Percentiles rank a stretch among this genome's conserved stretches.
Evolutionary conservation across 2,888 invertebrate genomes (phyloP).

Genomic region (Agriopis aurantiaria): DNA sequence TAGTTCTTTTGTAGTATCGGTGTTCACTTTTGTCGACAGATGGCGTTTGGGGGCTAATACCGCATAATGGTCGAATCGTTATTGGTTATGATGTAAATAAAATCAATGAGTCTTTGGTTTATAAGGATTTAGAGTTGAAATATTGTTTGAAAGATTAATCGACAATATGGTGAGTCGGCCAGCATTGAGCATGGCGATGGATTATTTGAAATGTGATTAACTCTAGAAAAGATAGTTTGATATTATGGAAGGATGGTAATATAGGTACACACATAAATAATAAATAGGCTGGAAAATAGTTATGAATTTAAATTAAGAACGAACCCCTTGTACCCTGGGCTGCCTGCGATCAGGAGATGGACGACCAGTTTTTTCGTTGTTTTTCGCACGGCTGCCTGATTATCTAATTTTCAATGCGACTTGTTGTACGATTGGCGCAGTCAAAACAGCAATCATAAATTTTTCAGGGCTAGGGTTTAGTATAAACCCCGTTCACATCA

Average conservation of each 20-base stretch:
- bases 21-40: conserved; percentile 65
- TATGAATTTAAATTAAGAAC: no score
- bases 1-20: conserved; percentile 20
- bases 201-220: background rate
- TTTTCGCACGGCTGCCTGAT: no score
- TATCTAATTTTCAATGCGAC: no score
- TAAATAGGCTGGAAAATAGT: no score
- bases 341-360: no score
- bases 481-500: no score
- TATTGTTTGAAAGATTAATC: conserved; percentile 57
- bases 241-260: no score
- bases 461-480: no score
- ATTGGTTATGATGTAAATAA: conserved; percentile 66
- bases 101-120: conserved; percentile 61
- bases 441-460: no score
- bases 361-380: no score
- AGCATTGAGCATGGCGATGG: conserved; percentile 2
- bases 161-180: conserved; percentile 12
- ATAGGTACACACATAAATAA: background rate
- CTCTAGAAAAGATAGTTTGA: background rate
- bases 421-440: no score
- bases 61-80: conserved; percentile 56
- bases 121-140: conserved; percentile 56
- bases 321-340: no score
- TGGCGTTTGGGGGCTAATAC: conserved; percentile 75